Conservation (phyloP, 1,140 invertebrate species). For the Heliconius hermathena region DNA sequence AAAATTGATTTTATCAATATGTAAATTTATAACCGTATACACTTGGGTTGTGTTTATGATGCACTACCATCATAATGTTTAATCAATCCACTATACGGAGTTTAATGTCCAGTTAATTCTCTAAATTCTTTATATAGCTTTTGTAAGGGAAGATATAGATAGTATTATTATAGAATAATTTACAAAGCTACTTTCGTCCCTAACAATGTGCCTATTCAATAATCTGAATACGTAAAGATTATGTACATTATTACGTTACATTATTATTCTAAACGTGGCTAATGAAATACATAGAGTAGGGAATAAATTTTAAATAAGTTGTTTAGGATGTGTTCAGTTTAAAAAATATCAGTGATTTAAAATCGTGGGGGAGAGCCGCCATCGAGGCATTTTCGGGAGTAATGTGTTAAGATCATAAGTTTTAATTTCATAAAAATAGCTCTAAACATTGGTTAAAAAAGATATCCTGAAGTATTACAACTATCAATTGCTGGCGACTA, state of each 20-base stretch:
- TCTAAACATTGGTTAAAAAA: too few species aligned
- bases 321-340: too few species aligned
- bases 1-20: too few species aligned
- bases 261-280: conserved; percentile 10
- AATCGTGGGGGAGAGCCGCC: too few species aligned
- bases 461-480: not conserved
- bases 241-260: too few species aligned
- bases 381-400: too few species aligned
- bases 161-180: not conserved
- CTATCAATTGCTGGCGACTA: not conserved
- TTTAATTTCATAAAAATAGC: too few species aligned
- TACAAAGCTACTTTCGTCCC: not conserved
- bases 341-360: too few species aligned
- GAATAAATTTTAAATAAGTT: not conserved
- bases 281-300: not conserved
- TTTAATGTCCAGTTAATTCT: not conserved
- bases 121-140: not conserved
- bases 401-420: too few species aligned
- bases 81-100: not conserved
- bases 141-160: not conserved
- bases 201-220: conserved; percentile 18
- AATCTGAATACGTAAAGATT: conserved; percentile 21
- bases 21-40: too few species aligned
- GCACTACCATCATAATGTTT: not conserved
- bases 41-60: not conserved